A percentile compares a stretch with the other conserved stretches of the same genome.
phyloP scores from a whole-genome alignment of 2,113 vertebrate species.

The Thalassoma bifasciatum region DNA sequence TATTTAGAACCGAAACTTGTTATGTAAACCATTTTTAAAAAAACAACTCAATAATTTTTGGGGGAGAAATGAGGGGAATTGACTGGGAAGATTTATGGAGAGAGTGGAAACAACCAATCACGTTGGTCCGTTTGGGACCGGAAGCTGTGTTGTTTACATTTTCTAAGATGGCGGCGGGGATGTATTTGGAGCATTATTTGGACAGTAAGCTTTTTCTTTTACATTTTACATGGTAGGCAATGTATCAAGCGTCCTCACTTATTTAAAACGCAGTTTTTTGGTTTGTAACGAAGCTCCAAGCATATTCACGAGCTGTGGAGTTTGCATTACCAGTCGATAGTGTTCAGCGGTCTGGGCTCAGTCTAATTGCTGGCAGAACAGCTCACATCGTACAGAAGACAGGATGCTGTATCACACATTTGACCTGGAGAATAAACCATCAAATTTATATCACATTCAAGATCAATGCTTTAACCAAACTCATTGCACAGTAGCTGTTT shows the following conservation, averaged over 20 bases:
- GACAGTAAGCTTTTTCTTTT: constrained; percentile 78
- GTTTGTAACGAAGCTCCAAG: rapidly evolving
- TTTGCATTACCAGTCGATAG: neutral
- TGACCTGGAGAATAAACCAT: neutral
- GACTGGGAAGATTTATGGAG: neutral
- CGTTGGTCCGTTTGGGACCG: constrained; percentile 39
- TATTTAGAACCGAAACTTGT: too few relatives aligned
- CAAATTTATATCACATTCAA: neutral
- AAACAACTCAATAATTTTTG: too few relatives aligned
- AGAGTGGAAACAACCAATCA: constrained; percentile 54
- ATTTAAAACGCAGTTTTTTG: rapidly evolving
- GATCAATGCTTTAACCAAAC: neutral
- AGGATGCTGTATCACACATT: neutral
- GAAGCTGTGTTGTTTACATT: constrained; percentile 83
- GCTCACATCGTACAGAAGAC: neutral
- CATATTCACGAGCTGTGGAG: rapidly evolving
- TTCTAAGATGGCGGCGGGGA: constrained; percentile 86
- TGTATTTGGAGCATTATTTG: constrained; percentile 87
- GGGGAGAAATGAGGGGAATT: too few relatives aligned
- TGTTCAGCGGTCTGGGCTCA: constrained; percentile 33
- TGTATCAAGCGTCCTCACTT: rapidly evolving
- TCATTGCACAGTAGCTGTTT: too few relatives aligned
- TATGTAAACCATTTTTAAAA: too few relatives aligned
- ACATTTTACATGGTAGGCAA: neutral
- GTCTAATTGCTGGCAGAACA: constrained; percentile 70